Evolutionary conservation across 2,888 invertebrate species (phyloP), one percentile per base, ranked within the genome.

Genomic region (Sepioteuthis lessoniana): DNA sequence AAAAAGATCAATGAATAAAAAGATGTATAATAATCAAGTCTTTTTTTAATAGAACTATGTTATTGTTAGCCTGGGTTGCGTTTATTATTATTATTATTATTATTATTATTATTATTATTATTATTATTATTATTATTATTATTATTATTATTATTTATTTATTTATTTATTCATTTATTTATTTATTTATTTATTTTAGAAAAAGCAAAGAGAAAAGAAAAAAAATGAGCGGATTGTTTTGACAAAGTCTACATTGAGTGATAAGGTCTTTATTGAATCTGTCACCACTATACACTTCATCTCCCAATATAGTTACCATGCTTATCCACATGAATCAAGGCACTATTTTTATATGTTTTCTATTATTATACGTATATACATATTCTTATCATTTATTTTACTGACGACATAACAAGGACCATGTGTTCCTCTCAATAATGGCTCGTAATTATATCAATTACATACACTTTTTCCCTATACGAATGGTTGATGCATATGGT

Each of bases 361-460:
- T n/a, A n/a, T n/a, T 76, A 76, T 76, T 76, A 76, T 76, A n/a
- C 21, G 76, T 10, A n/a, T 76, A n/a, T n/a, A n/a, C 8, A 76
- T 10, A n/a, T 76, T 76, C n/a, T 76, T n/a, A 76, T 76, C 76
- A 31, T 76, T 76, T 91, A 91, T 38, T 38, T 38, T 91, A 35
- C 42, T 46, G 38, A 91, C 46, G 38, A 38, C 91, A 91, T 10
- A 46, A 46, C 38, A 25, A 91, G 91, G 16, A 38, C 8, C 91
- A 91, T 46, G 46, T 91, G 91, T 46, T 91, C 42, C 38, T 46
- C 19, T 35, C 46, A 31, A 38, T 46, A 91, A 91, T 46, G 46
- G 91, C 31, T 91, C 91, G 46, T 91, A 91, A 91, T 91, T 91
- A 91, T 91, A 91, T 91, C 91, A 91, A 91, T 91, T 91, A 91